These are phyloP conservation scores for Hippocampus kuda DNA, from an alignment of 2,797 vertebrate species.

Conservation along the genomic window DNA sequence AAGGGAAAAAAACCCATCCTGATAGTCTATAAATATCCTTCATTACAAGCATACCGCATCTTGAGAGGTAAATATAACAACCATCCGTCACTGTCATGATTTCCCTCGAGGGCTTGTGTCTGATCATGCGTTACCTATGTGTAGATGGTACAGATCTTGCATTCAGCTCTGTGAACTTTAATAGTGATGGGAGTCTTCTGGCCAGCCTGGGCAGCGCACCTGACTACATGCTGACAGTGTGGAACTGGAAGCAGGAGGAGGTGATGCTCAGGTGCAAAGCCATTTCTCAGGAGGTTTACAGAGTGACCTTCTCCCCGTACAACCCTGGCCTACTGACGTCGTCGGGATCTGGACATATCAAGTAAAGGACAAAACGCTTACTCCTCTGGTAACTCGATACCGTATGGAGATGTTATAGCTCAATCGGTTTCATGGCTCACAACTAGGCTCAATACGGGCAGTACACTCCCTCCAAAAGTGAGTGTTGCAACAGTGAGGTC, in stretches of 20 bases:
- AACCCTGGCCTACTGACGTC: constrained; percentile 78
- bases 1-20: constrained; percentile 79
- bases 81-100: not conserved
- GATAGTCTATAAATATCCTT: constrained; percentile 82
- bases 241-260: constrained; percentile 86
- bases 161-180: constrained; percentile 80
- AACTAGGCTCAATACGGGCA: too few relatives aligned
- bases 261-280: constrained; percentile 78
- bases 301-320: constrained; percentile 81
- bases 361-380: constrained; percentile 51
- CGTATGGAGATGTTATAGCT: too few relatives aligned
- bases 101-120: not conserved
- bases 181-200: constrained; percentile 70
- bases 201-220: constrained; percentile 77
- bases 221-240: constrained; percentile 84
- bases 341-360: constrained; percentile 84
- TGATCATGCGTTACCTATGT: not conserved
- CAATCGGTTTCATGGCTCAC: too few relatives aligned
- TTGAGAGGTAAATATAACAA: constrained; percentile 68
- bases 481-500: too few relatives aligned
- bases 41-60: constrained; percentile 72
- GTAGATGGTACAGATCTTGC: constrained; percentile 75
- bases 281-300: constrained; percentile 82
- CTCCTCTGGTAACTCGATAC: not conserved
- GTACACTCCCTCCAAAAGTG: too few relatives aligned